Conservation (phyloP, 92 coral and sea anemone species). For the Ricordea florida region DNA sequence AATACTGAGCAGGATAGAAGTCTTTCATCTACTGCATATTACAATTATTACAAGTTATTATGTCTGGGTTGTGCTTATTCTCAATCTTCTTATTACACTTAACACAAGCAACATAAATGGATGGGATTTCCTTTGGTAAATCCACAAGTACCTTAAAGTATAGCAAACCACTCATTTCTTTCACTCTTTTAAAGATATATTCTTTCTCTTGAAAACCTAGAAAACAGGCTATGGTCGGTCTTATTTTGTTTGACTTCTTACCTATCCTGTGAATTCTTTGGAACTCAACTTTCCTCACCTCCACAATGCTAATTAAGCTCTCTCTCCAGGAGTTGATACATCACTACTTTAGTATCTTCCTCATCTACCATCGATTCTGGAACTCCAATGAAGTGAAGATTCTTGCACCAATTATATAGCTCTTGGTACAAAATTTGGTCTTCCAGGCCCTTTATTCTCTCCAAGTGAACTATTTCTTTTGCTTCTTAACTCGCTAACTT, state of each 20-base stretch:
- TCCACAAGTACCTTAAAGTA: not conserved
- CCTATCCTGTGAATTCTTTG: constrained; percentile 14
- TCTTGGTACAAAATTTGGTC: not conserved
- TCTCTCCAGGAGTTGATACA: not conserved
- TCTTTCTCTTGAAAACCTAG: too few species aligned
- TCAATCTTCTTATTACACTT: too few species aligned
- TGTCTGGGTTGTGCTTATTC: too few species aligned
- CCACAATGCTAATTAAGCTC: not conserved
- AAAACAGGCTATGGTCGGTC: not conserved
- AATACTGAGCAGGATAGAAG: too few species aligned
- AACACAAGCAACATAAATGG: too few species aligned
- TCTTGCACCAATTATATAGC: not conserved
- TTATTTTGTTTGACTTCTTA: not conserved
- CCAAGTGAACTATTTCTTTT: not conserved
- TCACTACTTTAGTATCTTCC: constrained; percentile 2
- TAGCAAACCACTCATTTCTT: not conserved
- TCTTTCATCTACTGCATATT: too few species aligned
- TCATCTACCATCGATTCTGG: not conserved
- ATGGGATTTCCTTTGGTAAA: constrained; percentile 15
- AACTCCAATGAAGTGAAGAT: not conserved
- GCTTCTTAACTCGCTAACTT: not conserved
- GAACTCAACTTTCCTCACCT: not conserved
- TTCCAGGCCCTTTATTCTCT: not conserved
- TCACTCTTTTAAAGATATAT: not conserved
- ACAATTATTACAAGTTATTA: too few species aligned